phyloP scores from a whole-genome alignment of 2,888 invertebrate genomes.

The Polydrusus cervinus region DNA sequence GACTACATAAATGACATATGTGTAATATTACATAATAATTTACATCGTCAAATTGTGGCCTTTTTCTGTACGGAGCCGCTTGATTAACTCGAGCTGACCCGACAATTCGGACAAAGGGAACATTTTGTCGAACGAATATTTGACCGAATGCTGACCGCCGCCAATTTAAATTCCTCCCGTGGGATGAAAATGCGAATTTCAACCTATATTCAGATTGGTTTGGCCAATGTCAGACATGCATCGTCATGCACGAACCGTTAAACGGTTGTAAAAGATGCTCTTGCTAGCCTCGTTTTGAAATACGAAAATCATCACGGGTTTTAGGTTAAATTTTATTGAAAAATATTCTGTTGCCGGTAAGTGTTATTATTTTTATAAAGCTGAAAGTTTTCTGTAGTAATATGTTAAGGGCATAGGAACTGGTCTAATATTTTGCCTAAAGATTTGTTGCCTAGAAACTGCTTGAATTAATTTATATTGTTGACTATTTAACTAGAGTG shows the following conservation, averaged over 20 bases:
- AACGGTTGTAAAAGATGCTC: conserved; percentile 28
- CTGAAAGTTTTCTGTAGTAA: too few relatives aligned
- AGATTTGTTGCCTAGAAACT: too few relatives aligned
- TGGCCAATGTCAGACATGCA: conserved; percentile 51
- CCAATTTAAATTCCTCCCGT: conserved; percentile 67
- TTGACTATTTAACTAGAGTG: too few relatives aligned
- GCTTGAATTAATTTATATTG: too few relatives aligned
- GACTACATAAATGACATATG: conserved; percentile 31
- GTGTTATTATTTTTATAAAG: too few relatives aligned
- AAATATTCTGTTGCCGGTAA: too few relatives aligned
- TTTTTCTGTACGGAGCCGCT: conserved; percentile 32
- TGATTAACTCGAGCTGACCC: conserved; percentile 37
- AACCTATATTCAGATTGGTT: conserved; percentile 48
- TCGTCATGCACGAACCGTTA: conserved; percentile 42
- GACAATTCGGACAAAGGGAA: conserved; percentile 45
- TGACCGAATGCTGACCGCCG: conserved; percentile 64
- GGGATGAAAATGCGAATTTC: conserved; percentile 63
- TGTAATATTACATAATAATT: conserved; percentile 47
- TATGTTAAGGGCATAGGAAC: too few relatives aligned
- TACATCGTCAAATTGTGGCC: conserved; percentile 26
- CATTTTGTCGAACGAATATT: conserved; percentile 49
- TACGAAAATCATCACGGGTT: too few relatives aligned
- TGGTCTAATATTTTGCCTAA: too few relatives aligned
- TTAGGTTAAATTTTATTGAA: too few relatives aligned
- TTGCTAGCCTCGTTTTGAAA: conserved; percentile 31